phyloP scores from a whole-genome alignment of 2,888 invertebrate species.

The Ophioninae sp. region DNA sequence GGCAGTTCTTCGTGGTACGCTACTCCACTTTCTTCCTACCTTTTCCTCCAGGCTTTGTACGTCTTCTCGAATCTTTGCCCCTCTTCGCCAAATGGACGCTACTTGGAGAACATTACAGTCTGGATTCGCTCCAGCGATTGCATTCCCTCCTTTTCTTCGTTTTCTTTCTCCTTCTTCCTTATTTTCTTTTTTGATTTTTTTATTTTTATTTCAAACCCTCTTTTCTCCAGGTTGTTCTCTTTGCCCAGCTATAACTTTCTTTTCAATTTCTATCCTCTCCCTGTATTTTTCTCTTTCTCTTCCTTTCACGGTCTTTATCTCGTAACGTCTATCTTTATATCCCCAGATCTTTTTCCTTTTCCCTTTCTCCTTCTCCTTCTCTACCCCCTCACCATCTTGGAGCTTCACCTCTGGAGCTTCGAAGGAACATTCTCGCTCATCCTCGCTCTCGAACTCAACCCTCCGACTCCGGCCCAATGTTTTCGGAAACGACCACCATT shows the following conservation, averaged over 20 bases:
- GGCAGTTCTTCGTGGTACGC: slow-evolving; percentile 39
- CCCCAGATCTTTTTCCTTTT: slow-evolving; percentile 39
- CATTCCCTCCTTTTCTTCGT: slow-evolving; percentile 2
- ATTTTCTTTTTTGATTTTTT: background rate
- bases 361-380: background rate
- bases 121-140: slow-evolving; percentile 44
- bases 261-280: slow-evolving; percentile 53
- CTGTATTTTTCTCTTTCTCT: slow-evolving; percentile 21
- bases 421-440: slow-evolving; percentile 1
- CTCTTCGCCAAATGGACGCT: slow-evolving; percentile 11
- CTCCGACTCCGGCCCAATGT: slow-evolving; percentile 12
- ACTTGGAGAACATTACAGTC: slow-evolving; percentile 34
- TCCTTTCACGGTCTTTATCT: slow-evolving; percentile 50
- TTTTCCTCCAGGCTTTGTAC: slow-evolving; percentile 19
- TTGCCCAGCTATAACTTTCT: slow-evolving; percentile 46
- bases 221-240: slow-evolving; percentile 40
- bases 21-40: slow-evolving; percentile 45
- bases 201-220: background rate
- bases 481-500: slow-evolving; percentile 25
- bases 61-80: slow-evolving; percentile 32
- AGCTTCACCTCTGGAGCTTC: background rate
- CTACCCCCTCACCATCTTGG: background rate
- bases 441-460: slow-evolving; percentile 10
- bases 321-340: slow-evolving; percentile 55
- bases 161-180: slow-evolving; percentile 22